Base-by-base conservation (phyloP, 92 coral and sea anemone species). In the Heliopora coerulea region DNA sequence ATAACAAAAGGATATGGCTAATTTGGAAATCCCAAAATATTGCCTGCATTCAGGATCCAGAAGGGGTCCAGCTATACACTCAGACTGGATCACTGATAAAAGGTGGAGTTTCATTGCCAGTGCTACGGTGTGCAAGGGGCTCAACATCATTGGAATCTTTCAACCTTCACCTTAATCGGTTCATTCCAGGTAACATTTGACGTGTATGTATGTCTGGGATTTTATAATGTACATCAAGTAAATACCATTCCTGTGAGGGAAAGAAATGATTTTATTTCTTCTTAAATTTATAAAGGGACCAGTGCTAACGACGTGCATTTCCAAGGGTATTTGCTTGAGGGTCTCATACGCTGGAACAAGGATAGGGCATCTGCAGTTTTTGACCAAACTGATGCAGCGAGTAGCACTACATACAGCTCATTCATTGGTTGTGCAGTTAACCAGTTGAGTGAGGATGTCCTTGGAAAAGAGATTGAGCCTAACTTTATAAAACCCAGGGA, bases 91-190 rank as follows among this genome's bases (percentile, higher is more conserved):
- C 49, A 7, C 8, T 49, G 40, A 69, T 72, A 20, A 68, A 59
- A 24, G 70, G 78, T n/a, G 59, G 69, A 59, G 69, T 69, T 42
- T 59, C 68, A 28, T 40, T 69, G 54, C 68, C 28, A 50, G 74
- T 54, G 29, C 66, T 54, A 18, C 48, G 64, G 49, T 32, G 81
- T 50, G 81, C 73, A 12, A 57, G 63, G 7, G 81, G 81, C 3
- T 77, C 81, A 0, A 77, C 74, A 54, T 77, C 74, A 0, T 54
- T 77, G 74, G 64, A 77, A 54, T 54, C 67, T 1, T 66, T 78
- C 57, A 75, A 78, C 58, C 37, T 52, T 28, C 57, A 77, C 27
- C 40, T 77, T 9, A 28, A 63, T 26, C 23, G 54, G n/a, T 77
- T 77, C 29, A 64, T 49, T 13, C 74, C 74, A 6, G 39, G 73